Evolutionary conservation across 2,888 invertebrate species (phyloP).

Genomic region (Aphidius colemani): DNA sequence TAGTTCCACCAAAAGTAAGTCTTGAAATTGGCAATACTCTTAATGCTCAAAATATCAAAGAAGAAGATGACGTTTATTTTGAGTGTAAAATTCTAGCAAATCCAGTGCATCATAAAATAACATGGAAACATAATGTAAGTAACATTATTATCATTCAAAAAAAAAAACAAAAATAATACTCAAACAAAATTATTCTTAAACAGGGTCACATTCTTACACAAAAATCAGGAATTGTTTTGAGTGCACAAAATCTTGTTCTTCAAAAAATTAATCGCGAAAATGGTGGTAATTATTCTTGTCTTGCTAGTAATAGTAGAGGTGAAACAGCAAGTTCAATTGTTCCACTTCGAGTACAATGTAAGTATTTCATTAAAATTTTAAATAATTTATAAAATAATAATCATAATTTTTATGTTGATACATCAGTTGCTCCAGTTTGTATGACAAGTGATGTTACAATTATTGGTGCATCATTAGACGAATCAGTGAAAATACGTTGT

Average conservation of each 20-base stretch:
- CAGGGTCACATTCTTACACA: constrained; percentile 79
- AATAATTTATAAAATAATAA: constrained; percentile 2
- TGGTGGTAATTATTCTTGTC: constrained; percentile 83
- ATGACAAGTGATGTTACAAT: constrained; percentile 72
- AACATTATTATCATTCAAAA: background rate
- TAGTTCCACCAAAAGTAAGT: constrained; percentile 75
- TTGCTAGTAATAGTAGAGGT: constrained; percentile 81
- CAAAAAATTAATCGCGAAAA: constrained; percentile 83
- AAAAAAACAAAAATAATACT: background rate
- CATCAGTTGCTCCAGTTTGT: constrained; percentile 82
- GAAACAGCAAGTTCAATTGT: constrained; percentile 81
- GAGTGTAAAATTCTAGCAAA: constrained; percentile 79
- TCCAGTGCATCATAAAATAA: constrained; percentile 76
- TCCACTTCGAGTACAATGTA: constrained; percentile 80
- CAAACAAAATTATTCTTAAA: background rate
- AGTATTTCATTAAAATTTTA: constrained; percentile 60
- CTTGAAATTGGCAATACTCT: constrained; percentile 75
- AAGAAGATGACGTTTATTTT: constrained; percentile 80
- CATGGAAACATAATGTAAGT: constrained; percentile 79
- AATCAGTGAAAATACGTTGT: constrained; percentile 79
- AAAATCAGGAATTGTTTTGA: constrained; percentile 85
- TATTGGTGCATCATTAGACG: constrained; percentile 84
- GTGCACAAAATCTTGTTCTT: constrained; percentile 84
- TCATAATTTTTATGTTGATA: constrained; percentile 3
- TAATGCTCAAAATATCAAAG: constrained; percentile 77